Evolutionary conservation across 37 sponge, comb jelly and placozoan species (phyloP).

Genomic region (Oopsacas minuta): DNA sequence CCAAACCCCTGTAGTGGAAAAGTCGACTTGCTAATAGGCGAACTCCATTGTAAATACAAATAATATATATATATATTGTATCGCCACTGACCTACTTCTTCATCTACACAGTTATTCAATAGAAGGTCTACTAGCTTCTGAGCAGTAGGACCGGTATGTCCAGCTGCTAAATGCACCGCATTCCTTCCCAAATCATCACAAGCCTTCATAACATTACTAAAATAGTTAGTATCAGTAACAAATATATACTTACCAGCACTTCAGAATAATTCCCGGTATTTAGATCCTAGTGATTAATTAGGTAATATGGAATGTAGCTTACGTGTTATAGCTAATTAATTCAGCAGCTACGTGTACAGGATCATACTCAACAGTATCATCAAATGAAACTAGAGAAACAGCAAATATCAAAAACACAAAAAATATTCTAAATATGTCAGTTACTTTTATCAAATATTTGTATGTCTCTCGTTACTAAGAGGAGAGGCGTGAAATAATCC

Average conservation of each 20-base stretch:
- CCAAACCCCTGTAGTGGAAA: too few relatives aligned
- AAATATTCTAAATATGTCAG: neutral
- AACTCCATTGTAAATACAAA: too few relatives aligned
- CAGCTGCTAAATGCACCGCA: constrained; percentile 59
- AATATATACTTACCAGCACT: too few relatives aligned
- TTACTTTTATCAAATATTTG: constrained; percentile 57
- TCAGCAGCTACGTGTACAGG: constrained; percentile 61
- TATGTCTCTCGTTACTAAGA: constrained; percentile 72
- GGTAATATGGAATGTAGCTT: constrained; percentile 25
- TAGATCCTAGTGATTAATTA: too few relatives aligned
- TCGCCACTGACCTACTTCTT: neutral
- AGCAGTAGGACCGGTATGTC: constrained; percentile 39
- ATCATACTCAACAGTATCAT: constrained; percentile 40
- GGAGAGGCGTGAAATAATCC: constrained; percentile 66
- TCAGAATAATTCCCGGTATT: too few relatives aligned
- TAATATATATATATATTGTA: neutral
- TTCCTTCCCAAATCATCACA: constrained; percentile 51
- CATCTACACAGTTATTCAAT: constrained; percentile 18
- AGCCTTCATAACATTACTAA: constrained; percentile 41
- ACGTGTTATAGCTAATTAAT: constrained; percentile 59
- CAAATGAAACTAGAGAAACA: neutral
- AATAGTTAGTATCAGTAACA: neutral
- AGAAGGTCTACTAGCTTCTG: constrained; percentile 59
- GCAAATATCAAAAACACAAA: neutral
- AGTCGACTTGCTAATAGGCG: too few relatives aligned